Conservation (phyloP, 2,888 invertebrate species). For the Drosophila recens region DNA sequence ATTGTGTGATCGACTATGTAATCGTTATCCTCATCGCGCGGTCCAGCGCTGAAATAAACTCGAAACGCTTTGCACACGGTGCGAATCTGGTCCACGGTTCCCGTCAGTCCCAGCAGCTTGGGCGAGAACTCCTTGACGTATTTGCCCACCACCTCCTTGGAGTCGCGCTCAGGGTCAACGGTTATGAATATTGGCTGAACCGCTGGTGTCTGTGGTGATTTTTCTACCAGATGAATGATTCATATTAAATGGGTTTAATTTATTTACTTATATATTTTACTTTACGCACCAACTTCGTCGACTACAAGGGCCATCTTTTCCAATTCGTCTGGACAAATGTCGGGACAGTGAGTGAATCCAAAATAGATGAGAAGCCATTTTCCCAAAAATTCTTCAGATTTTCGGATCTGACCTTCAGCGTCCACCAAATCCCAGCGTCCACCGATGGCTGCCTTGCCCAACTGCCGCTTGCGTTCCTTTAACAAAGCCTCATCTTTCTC, state of each 20-base stretch:
- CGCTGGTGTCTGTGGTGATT: slow-evolving; percentile 86
- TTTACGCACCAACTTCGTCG: slow-evolving; percentile 89
- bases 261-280: too few species aligned
- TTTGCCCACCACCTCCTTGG: slow-evolving; percentile 92
- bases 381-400: slow-evolving; percentile 94
- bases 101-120: slow-evolving; percentile 96
- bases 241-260: not conserved
- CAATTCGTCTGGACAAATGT: slow-evolving; percentile 99
- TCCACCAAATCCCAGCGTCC: slow-evolving; percentile 95
- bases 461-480: slow-evolving; percentile 90
- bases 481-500: slow-evolving; percentile 91
- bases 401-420: slow-evolving; percentile 89
- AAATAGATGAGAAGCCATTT: slow-evolving; percentile 99
- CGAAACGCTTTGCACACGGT: slow-evolving; percentile 96
- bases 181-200: slow-evolving; percentile 96
- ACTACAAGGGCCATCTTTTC: slow-evolving; percentile 96
- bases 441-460: slow-evolving; percentile 97
- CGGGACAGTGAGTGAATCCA: slow-evolving; percentile 99
- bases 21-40: slow-evolving; percentile 96
- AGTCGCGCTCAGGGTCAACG: slow-evolving; percentile 97
- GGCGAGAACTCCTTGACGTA: slow-evolving; percentile 97
- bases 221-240: slow-evolving; percentile 86
- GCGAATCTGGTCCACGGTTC: slow-evolving; percentile 92
- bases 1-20: slow-evolving; percentile 99
- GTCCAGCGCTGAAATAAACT: slow-evolving; percentile 98